Evolutionary conservation across 2,797 vertebrate species (phyloP), one percentile per base, ranked within the genome.

Genomic region (Silurus aristotelis): DNA sequence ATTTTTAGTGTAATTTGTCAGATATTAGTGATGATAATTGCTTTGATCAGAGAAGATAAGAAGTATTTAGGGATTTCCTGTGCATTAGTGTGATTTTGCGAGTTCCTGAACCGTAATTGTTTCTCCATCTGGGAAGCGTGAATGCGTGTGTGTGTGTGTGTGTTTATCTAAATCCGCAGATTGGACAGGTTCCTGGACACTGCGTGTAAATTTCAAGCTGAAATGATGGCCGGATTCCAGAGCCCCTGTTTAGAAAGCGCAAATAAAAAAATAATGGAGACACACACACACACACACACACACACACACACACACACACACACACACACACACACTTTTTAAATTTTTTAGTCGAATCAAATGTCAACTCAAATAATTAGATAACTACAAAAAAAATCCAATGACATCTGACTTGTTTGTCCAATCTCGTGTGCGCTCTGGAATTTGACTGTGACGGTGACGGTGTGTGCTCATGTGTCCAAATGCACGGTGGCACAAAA

Each of bases 131-230:
- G 38, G 22, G 10, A 38, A 9, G 19, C 38, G 1, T 43, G 8
- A 20, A 14, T 27, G n/a, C 27, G 27, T 61, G 60, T 61, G 14
- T 17, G 71, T 25, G 48, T 13, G 63, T 58, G 52, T 43, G 61
- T 22, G 55, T 56, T 27, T 83, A 84, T 84, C 88, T 83, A 89
- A 91, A 92, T 92, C 92, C 90, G 88, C 86, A 85, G 85, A 78
- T 90, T 93, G 93, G 92, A 91, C 92, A 77, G 55, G 73, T 76
- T 58, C 27, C 56, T 58, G 27, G 55, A 38, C 25, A 77, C 27
- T 22, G 31, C 46, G 55, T 94, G 75, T 58, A 85, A 14, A 77
- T 55, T 56, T 6, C 14, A 6, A 75, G n/a, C 13, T 55, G 48
- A 27, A 27, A 43, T 25, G 55, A 75, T 58, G 52, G 3, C 9